Evolutionary conservation across 2,888 invertebrate species (phyloP).

Genomic region (Acheta domesticus): DNA sequence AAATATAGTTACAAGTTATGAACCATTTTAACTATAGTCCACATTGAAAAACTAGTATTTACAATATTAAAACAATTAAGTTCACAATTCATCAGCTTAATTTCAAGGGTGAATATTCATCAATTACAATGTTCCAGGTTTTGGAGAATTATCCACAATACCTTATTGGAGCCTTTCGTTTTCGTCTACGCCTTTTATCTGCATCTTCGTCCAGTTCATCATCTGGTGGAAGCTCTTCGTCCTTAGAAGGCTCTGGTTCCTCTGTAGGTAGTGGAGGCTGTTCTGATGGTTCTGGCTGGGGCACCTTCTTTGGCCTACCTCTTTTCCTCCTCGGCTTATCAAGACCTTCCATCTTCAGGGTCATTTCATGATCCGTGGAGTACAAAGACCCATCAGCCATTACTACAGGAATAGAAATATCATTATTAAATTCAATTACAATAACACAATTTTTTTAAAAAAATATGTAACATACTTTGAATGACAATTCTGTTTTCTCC

Average conservation of each 20-base stretch:
- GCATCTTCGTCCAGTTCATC: constrained; percentile 50
- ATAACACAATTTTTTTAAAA: neutral
- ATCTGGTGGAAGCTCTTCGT: constrained; percentile 39
- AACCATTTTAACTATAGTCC: no score
- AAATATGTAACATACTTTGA: constrained; percentile 48
- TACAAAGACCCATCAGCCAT: constrained; percentile 61
- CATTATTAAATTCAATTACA: neutral
- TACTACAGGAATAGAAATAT: constrained; percentile 49
- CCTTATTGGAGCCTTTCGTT: constrained; percentile 62
- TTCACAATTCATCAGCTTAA: no score
- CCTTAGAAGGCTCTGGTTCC: constrained; percentile 38
- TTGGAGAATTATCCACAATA: constrained; percentile 33
- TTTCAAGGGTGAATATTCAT: no score
- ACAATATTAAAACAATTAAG: no score
- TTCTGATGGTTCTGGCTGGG: constrained; percentile 41
- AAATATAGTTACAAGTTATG: no score
- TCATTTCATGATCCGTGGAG: constrained; percentile 61
- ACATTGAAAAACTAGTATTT: no score
- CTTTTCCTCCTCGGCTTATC: constrained; percentile 65
- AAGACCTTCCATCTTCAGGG: constrained; percentile 61
- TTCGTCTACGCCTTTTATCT: constrained; percentile 58
- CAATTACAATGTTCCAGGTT: no score
- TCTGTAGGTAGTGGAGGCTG: constrained; percentile 41
- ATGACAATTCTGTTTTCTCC: constrained; percentile 52
- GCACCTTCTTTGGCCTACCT: constrained; percentile 64